Conservation (phyloP, 2,113 vertebrate species). For the Pedionomus torquatus region DNA sequence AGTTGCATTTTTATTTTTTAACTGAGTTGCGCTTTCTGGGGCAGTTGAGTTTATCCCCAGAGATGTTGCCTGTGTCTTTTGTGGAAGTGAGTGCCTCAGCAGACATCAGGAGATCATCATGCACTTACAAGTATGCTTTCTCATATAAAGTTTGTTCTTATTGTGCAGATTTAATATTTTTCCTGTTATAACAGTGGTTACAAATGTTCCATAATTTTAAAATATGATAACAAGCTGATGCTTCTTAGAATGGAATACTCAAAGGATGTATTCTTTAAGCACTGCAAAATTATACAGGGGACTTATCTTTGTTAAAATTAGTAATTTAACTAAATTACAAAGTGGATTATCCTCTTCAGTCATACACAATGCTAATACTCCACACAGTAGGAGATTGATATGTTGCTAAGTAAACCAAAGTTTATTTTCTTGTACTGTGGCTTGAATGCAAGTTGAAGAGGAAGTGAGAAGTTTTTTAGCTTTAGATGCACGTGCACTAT, state of each 20-base stretch:
- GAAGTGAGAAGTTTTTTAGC: neutral
- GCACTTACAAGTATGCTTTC: constrained; percentile 56
- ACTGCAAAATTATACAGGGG: constrained; percentile 67
- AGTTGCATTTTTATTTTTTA: constrained; percentile 20
- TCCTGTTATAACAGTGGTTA: constrained; percentile 65
- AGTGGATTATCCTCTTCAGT: constrained; percentile 66
- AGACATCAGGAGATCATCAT: constrained; percentile 45
- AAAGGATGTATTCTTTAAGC: constrained; percentile 71
- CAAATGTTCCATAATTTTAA: constrained; percentile 73
- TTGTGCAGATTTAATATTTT: constrained; percentile 72
- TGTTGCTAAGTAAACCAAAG: constrained; percentile 58
- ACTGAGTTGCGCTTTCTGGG: constrained; percentile 42
- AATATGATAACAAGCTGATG: constrained; percentile 61
- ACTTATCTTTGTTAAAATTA: constrained; percentile 71
- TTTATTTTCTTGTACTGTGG: constrained; percentile 50
- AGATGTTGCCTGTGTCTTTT: constrained; percentile 44
- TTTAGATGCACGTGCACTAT: neutral
- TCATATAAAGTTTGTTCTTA: constrained; percentile 66
- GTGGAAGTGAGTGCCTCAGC: constrained; percentile 37
- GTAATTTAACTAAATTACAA: constrained; percentile 78
- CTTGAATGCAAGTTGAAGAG: neutral
- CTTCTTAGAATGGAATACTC: constrained; percentile 63
- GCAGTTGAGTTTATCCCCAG: constrained; percentile 24
- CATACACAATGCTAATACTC: constrained; percentile 58
- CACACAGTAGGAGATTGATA: constrained; percentile 59